Conservation (phyloP, 2,113 vertebrate genomes). For the Numenius arquata region DNA sequence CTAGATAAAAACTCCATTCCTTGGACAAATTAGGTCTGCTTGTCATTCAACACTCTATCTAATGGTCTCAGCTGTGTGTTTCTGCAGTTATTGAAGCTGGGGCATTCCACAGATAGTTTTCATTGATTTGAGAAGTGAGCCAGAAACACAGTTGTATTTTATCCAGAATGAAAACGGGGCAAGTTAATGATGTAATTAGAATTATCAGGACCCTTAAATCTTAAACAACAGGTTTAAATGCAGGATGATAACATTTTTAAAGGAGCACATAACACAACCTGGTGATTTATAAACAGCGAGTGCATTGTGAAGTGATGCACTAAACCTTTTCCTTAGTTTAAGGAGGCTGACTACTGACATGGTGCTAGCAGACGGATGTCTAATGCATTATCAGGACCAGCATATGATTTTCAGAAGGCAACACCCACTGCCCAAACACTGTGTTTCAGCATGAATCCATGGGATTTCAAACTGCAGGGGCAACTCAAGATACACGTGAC, state of each 20-base stretch:
- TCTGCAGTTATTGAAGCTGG: conserved; percentile 17
- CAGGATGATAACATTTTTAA: conserved; percentile 60
- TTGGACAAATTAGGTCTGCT: conserved; percentile 60
- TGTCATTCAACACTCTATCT: conserved; percentile 62
- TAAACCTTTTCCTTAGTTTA: not conserved
- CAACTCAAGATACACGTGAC: not conserved
- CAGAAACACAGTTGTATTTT: conserved; percentile 52
- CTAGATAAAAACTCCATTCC: conserved; percentile 62
- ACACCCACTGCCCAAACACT: not conserved
- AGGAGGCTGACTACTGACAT: not conserved
- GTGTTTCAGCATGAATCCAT: not conserved
- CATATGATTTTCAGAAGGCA: not conserved
- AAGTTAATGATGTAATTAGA: conserved; percentile 70
- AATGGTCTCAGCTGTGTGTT: conserved; percentile 45
- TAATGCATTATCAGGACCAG: not conserved
- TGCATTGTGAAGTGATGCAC: not conserved
- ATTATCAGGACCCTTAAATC: conserved; percentile 59
- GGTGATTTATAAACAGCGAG: not conserved
- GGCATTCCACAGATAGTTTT: conserved; percentile 47
- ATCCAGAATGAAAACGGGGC: conserved; percentile 20
- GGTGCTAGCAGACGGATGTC: not conserved
- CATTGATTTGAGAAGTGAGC: conserved; percentile 30
- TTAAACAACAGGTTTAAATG: conserved; percentile 53
- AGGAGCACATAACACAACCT: not conserved
- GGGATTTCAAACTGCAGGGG: not conserved